phyloP scores from a whole-genome alignment of 2,113 vertebrate species.

The Campylorhamphus procurvoides region DNA sequence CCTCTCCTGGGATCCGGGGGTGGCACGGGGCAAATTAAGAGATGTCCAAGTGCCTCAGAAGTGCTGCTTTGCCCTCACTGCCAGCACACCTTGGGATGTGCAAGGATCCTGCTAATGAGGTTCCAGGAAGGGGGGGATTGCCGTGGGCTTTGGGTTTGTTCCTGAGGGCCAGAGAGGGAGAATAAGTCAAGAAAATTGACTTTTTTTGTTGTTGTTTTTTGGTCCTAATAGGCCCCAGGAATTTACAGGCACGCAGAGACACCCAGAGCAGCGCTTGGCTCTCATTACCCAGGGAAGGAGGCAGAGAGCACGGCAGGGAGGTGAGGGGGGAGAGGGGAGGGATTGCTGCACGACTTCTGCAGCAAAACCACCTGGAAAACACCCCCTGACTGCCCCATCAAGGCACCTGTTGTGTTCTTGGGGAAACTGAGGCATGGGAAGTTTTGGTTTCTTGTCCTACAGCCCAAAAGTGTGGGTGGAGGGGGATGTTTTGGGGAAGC shows the following conservation, averaged over 20 bases:
- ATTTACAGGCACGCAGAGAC: conserved; percentile 12
- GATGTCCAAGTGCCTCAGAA: neutral
- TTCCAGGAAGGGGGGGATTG: neutral
- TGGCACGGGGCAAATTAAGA: conserved; percentile 67
- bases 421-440: neutral
- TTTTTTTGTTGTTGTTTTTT: neutral
- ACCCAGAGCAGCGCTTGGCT: neutral
- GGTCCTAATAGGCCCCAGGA: neutral
- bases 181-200: neutral
- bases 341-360: neutral
- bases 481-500: neutral
- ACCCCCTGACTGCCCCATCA: neutral
- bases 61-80: neutral
- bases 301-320: neutral
- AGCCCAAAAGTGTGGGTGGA: neutral
- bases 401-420: rapidly evolving
- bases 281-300: neutral
- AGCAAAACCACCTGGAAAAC: neutral
- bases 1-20: conserved; percentile 38
- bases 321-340: neutral
- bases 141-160: neutral
- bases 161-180: neutral
- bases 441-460: rapidly evolving
- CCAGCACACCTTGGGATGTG: neutral
- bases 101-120: neutral